Base-by-base conservation (phyloP, 2,888 invertebrate species). In the Blastobasis adustella region DNA sequence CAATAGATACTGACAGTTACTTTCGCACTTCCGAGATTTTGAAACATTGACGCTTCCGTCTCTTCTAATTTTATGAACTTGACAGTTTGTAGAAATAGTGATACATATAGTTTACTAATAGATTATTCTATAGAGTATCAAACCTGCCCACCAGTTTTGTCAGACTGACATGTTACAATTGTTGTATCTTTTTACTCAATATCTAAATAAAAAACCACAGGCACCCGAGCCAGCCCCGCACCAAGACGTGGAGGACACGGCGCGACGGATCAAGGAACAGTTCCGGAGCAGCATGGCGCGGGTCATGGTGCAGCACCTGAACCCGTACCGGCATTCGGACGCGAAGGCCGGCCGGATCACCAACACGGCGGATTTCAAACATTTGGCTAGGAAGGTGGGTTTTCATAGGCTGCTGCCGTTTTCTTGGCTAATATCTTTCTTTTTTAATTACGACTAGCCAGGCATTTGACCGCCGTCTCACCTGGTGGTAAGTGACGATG, bases 351-450 rank as follows among this genome's bases (percentile, higher is more conserved):
- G 96, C 0, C 90, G 94, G 62, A 98, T 99, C 65, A 93, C 93
- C 4, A 94, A 92, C 69, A 96, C 95, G 0, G 96, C 97, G 46
- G 98, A 98, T 79, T 96, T 98, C 79, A 98, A 98, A 76, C 96
- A 97, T 85, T 90, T 98, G 51, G 97, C 98, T 4, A 91, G 97
- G 82, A 98, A 98, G 92, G 96, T 96, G 79, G 69, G 70, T 61
- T 10, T 5, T 0, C 10, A 49, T 37, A 40, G 23, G 23, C 23
- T 23, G 23, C 23, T 23, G 23, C 23, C 3, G 23, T 3, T 47
- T 43, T 43, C 10, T 5, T n/a, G n/a, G 6, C n/a, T 43, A 10
- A n/a, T n/a, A 8, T 44, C 44, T n/a, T n/a, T 10, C 10, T n/a
- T n/a, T n/a, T n/a, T n/a, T n/a, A n/a, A n/a, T n/a, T n/a, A n/a